Evolutionary conservation across 2,797 vertebrate genomes (phyloP), one percentile per base, ranked within the genome.

Genomic region (Eospalax fontanierii): DNA sequence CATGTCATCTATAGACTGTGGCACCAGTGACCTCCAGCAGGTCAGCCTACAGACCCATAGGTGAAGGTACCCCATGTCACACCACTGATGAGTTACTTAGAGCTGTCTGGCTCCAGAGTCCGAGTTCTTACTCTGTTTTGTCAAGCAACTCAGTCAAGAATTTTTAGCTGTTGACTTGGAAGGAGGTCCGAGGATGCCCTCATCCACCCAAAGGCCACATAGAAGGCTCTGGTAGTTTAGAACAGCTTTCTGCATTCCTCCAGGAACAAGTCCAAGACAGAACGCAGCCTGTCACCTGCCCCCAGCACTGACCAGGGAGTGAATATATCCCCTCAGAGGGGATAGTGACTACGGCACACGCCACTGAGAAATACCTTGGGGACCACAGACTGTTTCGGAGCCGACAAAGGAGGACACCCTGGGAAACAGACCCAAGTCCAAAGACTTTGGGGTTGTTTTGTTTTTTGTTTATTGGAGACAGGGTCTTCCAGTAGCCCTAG

Each of bases 291-390:
- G 10, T 40, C 24, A 8, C n/a, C 46, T 65, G 40, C 30, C 59
- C 14, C 1, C 30, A 76, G 54, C 26, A 65, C 21, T 4, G 33
- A 54, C 10, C n/a, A 9, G 54, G 30, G 35, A 38, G 43, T 30
- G 43, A 46, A 40, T 8, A 0, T 1, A 57, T 80, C 43, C 46
- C n/a, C 4, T 0, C 1, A 7, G 43, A 79, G 59, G 57, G 28
- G 43, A 18, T 2, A 35, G n/a, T 16, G 38, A 63, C 38, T 24
- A 2, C 71, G 24, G 0, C 4, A 12, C 54, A n/a, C 50, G 50
- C 22, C 26, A 10, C 71, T 1, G 3, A 63, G 83, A 75, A 59
- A 59, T 16, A 43, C 28, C 6, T 68, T 3, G 66, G 24, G 87
- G 43, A 12, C 18, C 0, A 1, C 28, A 30, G 71, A 19, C 16